Evolutionary conservation across 2,888 invertebrate species (phyloP).

Genomic region (Drosophila setosimentum): DNA sequence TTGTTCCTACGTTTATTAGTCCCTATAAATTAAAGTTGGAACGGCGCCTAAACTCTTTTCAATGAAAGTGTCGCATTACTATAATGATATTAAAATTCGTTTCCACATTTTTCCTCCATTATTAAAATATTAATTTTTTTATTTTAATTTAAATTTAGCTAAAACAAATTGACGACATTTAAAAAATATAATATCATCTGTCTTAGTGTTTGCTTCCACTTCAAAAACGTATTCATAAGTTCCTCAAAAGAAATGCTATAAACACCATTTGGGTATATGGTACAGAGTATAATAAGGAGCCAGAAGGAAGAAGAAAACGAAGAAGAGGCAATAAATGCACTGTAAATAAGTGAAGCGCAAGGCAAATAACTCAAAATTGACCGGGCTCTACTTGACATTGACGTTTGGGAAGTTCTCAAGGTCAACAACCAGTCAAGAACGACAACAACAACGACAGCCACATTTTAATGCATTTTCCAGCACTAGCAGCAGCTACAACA

Average conservation of each 20-base stretch:
- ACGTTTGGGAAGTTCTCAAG: constrained; percentile 45
- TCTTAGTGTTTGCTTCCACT: not conserved
- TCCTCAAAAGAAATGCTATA: not conserved
- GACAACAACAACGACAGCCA: constrained; percentile 2
- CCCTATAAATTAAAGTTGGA: not conserved
- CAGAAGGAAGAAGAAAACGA: not conserved
- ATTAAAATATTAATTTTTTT: too few relatives aligned
- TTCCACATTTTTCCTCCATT: not conserved
- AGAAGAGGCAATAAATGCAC: constrained; percentile 1
- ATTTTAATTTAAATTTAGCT: not conserved
- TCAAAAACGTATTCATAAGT: not conserved
- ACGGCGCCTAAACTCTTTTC: not conserved
- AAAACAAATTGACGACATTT: not conserved
- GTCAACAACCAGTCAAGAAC: constrained; percentile 19
- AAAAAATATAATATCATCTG: not conserved
- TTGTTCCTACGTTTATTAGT: too few relatives aligned
- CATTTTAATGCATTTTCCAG: constrained; percentile 50
- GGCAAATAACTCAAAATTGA: constrained; percentile 34
- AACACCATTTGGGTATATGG: not conserved
- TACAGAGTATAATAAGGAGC: not conserved
- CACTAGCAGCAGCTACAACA: constrained; percentile 23
- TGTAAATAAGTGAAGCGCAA: constrained; percentile 27
- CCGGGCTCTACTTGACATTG: constrained; percentile 48
- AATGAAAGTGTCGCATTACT: too few relatives aligned
- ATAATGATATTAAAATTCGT: not conserved